Evolutionary conservation across 1,140 invertebrate genomes (phyloP), one percentile per base, ranked within the genome.

Genomic region (Achatina immaculata): DNA sequence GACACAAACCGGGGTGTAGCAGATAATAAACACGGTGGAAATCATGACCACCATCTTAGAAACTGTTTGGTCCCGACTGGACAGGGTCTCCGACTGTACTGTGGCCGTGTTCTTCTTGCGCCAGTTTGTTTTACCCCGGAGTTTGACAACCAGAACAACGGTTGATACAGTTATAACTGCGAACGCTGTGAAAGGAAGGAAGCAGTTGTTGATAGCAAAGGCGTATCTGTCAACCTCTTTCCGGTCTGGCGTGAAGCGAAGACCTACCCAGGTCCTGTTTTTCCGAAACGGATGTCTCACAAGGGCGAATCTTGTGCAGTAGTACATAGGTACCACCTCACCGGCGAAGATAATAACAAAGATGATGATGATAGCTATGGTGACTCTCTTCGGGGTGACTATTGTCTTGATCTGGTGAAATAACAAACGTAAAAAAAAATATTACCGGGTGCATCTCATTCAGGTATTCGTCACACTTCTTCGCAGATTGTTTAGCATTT

Each of bases 41-140:
- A 73, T 73, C 71, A 73, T 51, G 6, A 65, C 38, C 42, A 76
- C 74, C 74, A 76, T 76, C 21, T 62, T 55, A 4, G 74, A 31
- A 1, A 76, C 74, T 11, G 45, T 38, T 34, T 76, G 74, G 24
- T 76, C 74, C 11, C 74, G 74, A 24, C 14, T 58, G 1, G 55
- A 36, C 4, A 76, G 1, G 21, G 31, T 0, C 28, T 76, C 55
- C 1, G 6, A 19, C 19, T 62, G 11, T 43, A 28, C 55, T 1
- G 51, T 19, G 14, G 48, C 34, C 0, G 31, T 73, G 28, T 42
- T 1, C 3, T 31, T 73, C 36, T 48, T 73, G 24, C 45, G 40
- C 71, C 71, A 73, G 14, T 73, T 73, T 48, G 71, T 48, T 28
- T 48, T 43, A n/a, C 28, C 4, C 34, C 71, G 24, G 9, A 73